A percentile compares a stretch with the other conserved stretches of the same genome.
Evolutionary conservation across 1,140 invertebrate species (phyloP).

Genomic region (Branchinecta lynchi): DNA sequence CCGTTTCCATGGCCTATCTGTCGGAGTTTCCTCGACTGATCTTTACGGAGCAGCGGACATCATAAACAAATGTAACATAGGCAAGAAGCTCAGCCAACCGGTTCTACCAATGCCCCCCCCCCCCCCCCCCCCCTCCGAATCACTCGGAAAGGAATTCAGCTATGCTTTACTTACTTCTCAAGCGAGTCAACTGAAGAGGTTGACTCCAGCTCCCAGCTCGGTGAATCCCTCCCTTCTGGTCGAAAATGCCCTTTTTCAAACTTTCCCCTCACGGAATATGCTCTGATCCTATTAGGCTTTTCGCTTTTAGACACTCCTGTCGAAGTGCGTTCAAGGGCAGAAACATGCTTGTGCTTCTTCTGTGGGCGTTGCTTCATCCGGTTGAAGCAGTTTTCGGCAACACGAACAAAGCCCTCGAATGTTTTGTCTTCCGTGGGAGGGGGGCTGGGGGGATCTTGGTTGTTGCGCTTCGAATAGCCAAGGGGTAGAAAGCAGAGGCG

Average conservation of each 20-base stretch:
- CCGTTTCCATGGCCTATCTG: too few species aligned
- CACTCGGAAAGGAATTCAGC: too few species aligned
- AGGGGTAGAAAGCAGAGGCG: slow-evolving; percentile 70
- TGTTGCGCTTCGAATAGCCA: slow-evolving; percentile 37
- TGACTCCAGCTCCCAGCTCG: neutral
- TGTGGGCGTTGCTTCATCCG: slow-evolving; percentile 1
- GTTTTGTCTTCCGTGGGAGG: slow-evolving; percentile 12
- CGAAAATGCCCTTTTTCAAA: neutral
- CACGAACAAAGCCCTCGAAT: slow-evolving; percentile 20
- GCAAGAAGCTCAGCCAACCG: too few species aligned
- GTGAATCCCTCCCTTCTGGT: neutral
- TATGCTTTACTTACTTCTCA: neutral
- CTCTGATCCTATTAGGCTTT: slow-evolving; percentile 30
- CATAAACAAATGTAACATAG: too few species aligned
- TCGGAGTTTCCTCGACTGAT: too few species aligned
- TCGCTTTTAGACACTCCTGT: slow-evolving; percentile 24
- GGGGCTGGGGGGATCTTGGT: slow-evolving; percentile 13
- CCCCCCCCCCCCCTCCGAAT: too few species aligned
- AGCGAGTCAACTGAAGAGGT: neutral
- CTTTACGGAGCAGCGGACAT: too few species aligned
- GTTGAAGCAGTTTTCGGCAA: slow-evolving; percentile 20
- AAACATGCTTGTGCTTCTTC: neutral
- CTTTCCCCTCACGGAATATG: neutral
- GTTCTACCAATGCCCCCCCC: too few species aligned
- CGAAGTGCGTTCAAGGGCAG: neutral